Base-by-base conservation (phyloP, 2,888 invertebrate genomes). In the Drosophila paranaensis region DNA sequence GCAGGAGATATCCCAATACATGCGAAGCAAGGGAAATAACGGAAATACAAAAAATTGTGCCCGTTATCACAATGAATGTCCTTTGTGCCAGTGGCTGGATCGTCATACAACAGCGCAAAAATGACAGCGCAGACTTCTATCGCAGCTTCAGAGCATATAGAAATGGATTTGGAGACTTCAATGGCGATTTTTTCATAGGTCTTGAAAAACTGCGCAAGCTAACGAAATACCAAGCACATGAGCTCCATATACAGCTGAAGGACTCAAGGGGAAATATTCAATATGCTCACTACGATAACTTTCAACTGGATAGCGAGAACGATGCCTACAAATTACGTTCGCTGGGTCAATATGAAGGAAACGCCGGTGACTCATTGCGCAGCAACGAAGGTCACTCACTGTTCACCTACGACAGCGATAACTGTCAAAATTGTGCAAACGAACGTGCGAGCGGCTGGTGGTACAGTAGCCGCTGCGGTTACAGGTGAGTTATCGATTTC, bases 241-340 rank as follows among this genome's bases (percentile, higher is more conserved):
- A 43, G n/a, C 71, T 70, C 13, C 25, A 27, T 27, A 37, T 62
- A 43, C 39, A n/a, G 10, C 13, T 70, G 25, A 33, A 43, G 6
- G 3, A 33, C 20, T 9, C 11, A 4, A 3, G 20, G 39, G 57
- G 48, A 25, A 16, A 20, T 27, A 33, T 45, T 3, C n/a, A 42
- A 13, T 43, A 27, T 39, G 57, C 42, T 1, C 43, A 20, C 1
- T 50, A 55, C 39, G 45, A 37, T 16, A 16, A 60, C 13, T 70
- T 55, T 13, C 5, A 16, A 10, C 13, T 63, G 2, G 45, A 45
- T 3, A 25, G 25, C 37, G 13, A 6, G 9, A 20, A 11, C 13
- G 20, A 45, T 1, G 9, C 10, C 0, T 62, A 62, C 14, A 10
- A 5, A 10, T 14, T 53, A 10, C n/a, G 2, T 3, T 14, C 5